Evolutionary conservation across 1,140 invertebrate genomes (phyloP), one percentile per base, ranked within the genome.

Genomic region (Acromyrmex charruanus): DNA sequence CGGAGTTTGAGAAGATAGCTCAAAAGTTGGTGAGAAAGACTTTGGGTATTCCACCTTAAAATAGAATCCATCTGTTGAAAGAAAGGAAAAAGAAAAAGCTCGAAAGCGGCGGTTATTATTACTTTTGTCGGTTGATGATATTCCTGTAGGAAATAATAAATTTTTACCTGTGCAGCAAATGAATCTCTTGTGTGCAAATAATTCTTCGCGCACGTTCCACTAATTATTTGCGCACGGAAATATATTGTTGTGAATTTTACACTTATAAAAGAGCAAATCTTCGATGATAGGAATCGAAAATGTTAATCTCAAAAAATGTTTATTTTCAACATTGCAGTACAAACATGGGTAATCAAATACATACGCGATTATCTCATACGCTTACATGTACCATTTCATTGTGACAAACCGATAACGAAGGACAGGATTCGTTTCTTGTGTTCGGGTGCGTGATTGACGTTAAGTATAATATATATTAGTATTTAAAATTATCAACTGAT

Each of bases 1-100:
- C 97, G 28, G 98, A 99, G 95, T 99, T 99, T 95, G 98, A 99
- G 91, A 97, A 96, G 94, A 99, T 99, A 91, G 99, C 99, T 14
- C 97, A 98, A 93, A 97, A 97, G 93, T 96, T 99, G 85, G 99
- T 99, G 31, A 96, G 98, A 86, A 98, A 99, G 96, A 99, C 99
- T 5, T 96, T 99, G 21, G 97, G 97, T 55, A 95, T 98, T 88
- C 96, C 97, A 71, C 92, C 90, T 65, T 95, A 91, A 92, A 79
- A 71, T 81, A 66, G 14, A 51, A 87, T 12, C 55, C 71, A 18
- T 77, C 65, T 58, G 58, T 61, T 88, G 49, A 49, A 28, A 51
- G 63, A 59, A 14, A 71, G 21, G 2, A 35, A 9, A 71, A 69
- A 44, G 16, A 68, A 6, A 51, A 44, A 77, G 18, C 14, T 18